phyloP scores from a whole-genome alignment of 2,797 vertebrate species.

The Philypnodon macrostomus region DNA sequence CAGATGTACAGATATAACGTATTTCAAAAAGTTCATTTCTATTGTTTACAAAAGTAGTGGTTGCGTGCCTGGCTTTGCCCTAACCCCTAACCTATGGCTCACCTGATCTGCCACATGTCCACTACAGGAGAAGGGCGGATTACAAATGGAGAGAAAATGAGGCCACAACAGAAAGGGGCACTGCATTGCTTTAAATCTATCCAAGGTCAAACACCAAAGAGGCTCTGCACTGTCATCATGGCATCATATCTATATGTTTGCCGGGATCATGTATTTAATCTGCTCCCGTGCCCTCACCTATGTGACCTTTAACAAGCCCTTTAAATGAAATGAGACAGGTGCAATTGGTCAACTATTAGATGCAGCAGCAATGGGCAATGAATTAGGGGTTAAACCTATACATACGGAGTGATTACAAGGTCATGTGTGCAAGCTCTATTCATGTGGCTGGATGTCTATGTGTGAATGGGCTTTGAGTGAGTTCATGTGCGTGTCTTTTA shows the following conservation, averaged over 20 bases:
- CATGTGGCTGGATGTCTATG: constrained; percentile 27
- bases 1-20: no score
- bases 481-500: constrained; percentile 38
- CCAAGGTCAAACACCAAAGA: constrained; percentile 51
- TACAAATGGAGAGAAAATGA: constrained; percentile 48
- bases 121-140: constrained; percentile 34
- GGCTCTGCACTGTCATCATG: constrained; percentile 35
- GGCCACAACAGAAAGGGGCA: constrained; percentile 7
- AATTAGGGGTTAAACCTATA: constrained; percentile 52
- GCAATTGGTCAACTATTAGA: constrained; percentile 44
- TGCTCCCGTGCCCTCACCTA: constrained; percentile 35
- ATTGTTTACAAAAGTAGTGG: constrained; percentile 9
- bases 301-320: constrained; percentile 56
- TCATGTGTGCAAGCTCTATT: constrained; percentile 30
- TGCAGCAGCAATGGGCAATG: constrained; percentile 25
- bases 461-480: constrained; percentile 28
- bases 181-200: constrained; percentile 37
- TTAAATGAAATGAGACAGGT: constrained; percentile 52
- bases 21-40: no score
- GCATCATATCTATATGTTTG: constrained; percentile 42
- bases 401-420: constrained; percentile 51
- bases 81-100: constrained; percentile 37
- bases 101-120: constrained; percentile 40
- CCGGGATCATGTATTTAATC: constrained; percentile 48
- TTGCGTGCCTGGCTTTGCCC: constrained; percentile 9